Conservation (phyloP, 2,888 invertebrate genomes). For the Ecliptopera silaceata region DNA sequence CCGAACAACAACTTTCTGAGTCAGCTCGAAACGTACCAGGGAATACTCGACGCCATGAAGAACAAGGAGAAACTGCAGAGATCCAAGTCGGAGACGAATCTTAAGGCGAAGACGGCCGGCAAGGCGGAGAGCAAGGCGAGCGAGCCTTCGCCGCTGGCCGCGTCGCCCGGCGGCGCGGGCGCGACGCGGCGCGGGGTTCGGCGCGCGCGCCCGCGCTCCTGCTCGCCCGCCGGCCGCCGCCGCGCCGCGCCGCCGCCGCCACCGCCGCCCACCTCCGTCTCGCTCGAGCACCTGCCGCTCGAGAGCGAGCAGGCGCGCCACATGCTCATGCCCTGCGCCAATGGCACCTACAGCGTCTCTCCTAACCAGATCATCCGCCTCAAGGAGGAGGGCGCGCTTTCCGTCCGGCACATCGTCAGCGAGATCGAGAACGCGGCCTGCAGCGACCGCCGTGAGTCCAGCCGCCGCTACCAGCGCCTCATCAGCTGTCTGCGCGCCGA, state of each 20-base stretch:
- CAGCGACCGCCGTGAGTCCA: slow-evolving; percentile 58
- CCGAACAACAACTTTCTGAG: slow-evolving; percentile 97
- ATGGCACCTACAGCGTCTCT: slow-evolving; percentile 94
- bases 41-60: slow-evolving; percentile 97
- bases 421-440: slow-evolving; percentile 85
- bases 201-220: slow-evolving; percentile 85
- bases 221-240: slow-evolving; percentile 87
- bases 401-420: slow-evolving; percentile 88
- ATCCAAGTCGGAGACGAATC: slow-evolving; percentile 96
- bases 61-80: slow-evolving; percentile 96
- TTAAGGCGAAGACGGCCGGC: slow-evolving; percentile 85
- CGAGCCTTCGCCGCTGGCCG: slow-evolving; percentile 84
- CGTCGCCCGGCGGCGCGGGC: slow-evolving; percentile 74
- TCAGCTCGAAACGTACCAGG: slow-evolving; percentile 98
- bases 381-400: slow-evolving; percentile 85
- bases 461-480: slow-evolving; percentile 44
- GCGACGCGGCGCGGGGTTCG: slow-evolving; percentile 16
- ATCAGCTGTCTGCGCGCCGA: slow-evolving; percentile 32
- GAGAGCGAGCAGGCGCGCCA: slow-evolving; percentile 85
- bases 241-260: slow-evolving; percentile 82
- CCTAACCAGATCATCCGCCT: slow-evolving; percentile 94
- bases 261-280: slow-evolving; percentile 85
- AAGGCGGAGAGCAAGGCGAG: slow-evolving; percentile 83
- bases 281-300: slow-evolving; percentile 84
- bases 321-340: slow-evolving; percentile 92